Evolutionary conservation across 2,797 vertebrate genomes (phyloP).

Genomic region (Silurus lanzhouensis): DNA sequence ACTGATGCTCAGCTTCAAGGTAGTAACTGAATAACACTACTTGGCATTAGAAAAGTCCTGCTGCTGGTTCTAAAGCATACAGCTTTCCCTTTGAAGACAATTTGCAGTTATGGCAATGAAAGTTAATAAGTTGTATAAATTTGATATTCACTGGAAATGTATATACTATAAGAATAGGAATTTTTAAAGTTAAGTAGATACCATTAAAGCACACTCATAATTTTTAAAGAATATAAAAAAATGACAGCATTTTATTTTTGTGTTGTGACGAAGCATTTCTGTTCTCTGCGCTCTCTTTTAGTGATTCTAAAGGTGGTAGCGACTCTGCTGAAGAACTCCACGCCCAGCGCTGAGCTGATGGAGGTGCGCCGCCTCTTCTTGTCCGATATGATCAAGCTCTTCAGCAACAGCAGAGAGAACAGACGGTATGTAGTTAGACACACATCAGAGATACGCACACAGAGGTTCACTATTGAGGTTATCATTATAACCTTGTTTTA

Average conservation of each 20-base stretch:
- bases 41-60: background rate
- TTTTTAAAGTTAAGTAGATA: background rate
- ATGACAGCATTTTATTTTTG: background rate
- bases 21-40: background rate
- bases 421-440: constrained; percentile 79
- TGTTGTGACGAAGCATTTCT: background rate
- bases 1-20: background rate
- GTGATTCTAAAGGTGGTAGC: constrained; percentile 99
- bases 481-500: background rate
- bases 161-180: background rate
- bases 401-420: constrained; percentile 98
- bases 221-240: background rate
- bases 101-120: background rate
- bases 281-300: constrained; percentile 62
- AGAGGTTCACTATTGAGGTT: constrained; percentile 5
- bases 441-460: background rate
- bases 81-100: background rate
- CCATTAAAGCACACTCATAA: background rate
- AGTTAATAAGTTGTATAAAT: background rate
- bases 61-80: background rate
- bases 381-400: constrained; percentile 99
- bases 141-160: background rate
- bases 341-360: constrained; percentile 95
- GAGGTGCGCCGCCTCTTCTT: constrained; percentile 97
- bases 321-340: constrained; percentile 94